These are phyloP conservation scores for Bostrychus sinensis DNA, from an alignment of 2,113 vertebrate genomes.

Conservation along the genomic window DNA sequence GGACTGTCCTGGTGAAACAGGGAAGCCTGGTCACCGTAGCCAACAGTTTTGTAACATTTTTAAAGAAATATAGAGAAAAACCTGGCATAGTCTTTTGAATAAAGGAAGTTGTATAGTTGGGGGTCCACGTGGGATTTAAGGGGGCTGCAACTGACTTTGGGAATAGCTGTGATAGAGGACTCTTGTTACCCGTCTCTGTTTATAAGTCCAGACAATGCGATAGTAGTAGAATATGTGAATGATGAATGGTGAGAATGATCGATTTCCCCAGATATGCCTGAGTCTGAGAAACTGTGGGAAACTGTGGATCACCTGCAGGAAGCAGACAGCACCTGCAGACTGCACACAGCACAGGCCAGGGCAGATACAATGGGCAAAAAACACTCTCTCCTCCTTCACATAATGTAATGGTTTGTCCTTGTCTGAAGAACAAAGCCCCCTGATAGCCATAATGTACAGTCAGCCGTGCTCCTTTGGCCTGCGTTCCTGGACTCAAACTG, in stretches of 20 bases:
- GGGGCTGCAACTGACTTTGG: too few relatives aligned
- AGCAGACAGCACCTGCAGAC: constrained; percentile 21
- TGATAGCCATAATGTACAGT: constrained; percentile 68
- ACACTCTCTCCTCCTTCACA: constrained; percentile 41
- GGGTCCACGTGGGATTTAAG: too few relatives aligned
- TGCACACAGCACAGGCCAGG: constrained; percentile 20
- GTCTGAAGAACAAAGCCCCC: constrained; percentile 64
- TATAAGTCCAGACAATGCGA: constrained; percentile 18
- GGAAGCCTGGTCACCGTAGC: too few relatives aligned
- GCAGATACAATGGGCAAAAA: constrained; percentile 33
- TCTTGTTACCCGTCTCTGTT: constrained; percentile 1
- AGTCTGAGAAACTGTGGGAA: constrained; percentile 33
- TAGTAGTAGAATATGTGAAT: constrained; percentile 5
- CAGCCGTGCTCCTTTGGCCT: constrained; percentile 68
- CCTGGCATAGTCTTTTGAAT: too few relatives aligned
- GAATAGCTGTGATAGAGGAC: background rate
- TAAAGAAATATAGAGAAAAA: too few relatives aligned
- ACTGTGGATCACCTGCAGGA: constrained; percentile 34
- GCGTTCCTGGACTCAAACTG: constrained; percentile 62
- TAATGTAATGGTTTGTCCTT: constrained; percentile 69
- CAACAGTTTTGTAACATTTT: too few relatives aligned
- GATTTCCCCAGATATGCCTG: constrained; percentile 26
- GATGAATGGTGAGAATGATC: background rate
- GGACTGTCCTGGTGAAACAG: too few relatives aligned
- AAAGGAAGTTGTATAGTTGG: too few relatives aligned